These are phyloP conservation scores for Marasmarcha lunaedactyla DNA, from an alignment of 2,888 invertebrate genomes.

Conservation along the genomic window DNA sequence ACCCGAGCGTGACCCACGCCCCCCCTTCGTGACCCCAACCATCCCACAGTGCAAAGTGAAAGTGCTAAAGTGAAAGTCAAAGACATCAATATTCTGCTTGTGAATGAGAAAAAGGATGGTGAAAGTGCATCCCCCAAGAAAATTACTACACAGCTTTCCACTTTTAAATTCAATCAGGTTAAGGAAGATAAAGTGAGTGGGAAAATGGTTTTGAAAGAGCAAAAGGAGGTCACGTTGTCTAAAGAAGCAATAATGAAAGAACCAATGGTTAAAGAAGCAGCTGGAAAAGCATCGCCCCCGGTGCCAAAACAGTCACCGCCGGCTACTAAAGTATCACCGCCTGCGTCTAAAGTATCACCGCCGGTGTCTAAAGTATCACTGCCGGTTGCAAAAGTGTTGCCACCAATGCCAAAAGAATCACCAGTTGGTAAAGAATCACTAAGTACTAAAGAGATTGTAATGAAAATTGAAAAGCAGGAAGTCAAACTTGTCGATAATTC, in stretches of 20 bases:
- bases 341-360: not conserved
- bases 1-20: slow-evolving; percentile 60
- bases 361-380: slow-evolving; percentile 9
- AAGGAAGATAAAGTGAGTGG: not conserved
- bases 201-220: slow-evolving; percentile 13
- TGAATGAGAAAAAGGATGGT: no score
- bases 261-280: slow-evolving; percentile 16
- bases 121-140: no score
- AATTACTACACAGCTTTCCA: no score
- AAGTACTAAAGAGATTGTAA: not conserved
- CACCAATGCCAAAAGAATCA: slow-evolving; percentile 6
- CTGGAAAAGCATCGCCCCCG: slow-evolving; percentile 13
- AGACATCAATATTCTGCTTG: no score
- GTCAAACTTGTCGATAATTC: slow-evolving; percentile 14
- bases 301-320: slow-evolving; percentile 15
- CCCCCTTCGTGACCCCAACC: slow-evolving; percentile 15
- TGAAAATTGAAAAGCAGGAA: not conserved
- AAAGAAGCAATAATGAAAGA: slow-evolving; percentile 11
- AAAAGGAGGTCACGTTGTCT: slow-evolving; percentile 13
- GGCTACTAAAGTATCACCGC: slow-evolving; percentile 16
- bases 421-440: not conserved
- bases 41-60: slow-evolving; percentile 1
- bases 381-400: slow-evolving; percentile 15
- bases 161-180: no score
- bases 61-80: no score